These are phyloP conservation scores for Coleophora deauratella DNA, from an alignment of 2,888 invertebrate genomes.

Conservation along the genomic window DNA sequence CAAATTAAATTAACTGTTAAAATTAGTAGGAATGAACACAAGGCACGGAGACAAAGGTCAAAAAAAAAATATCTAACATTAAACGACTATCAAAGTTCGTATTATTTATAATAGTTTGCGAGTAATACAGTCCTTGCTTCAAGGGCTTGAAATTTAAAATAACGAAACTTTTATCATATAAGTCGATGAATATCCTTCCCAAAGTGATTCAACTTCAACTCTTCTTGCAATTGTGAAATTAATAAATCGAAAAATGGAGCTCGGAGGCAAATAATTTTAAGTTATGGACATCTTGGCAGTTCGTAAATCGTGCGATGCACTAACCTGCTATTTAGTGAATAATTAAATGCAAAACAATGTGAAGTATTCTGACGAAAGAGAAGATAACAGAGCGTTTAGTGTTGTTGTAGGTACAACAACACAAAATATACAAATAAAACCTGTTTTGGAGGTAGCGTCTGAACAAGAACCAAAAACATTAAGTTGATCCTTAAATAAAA, in stretches of 20 bases:
- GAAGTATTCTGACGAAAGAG: constrained; percentile 51
- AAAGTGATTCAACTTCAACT: no score
- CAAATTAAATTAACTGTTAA: not conserved
- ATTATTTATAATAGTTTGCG: no score
- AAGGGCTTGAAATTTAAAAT: no score
- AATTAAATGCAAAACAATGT: constrained; percentile 49
- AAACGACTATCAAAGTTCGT: no score
- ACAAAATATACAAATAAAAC: constrained; percentile 33
- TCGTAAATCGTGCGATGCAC: constrained; percentile 43
- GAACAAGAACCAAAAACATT: constrained; percentile 21
- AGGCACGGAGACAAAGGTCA: no score
- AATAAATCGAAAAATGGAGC: constrained; percentile 38
- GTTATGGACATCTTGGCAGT: constrained; percentile 41
- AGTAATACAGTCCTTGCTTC: no score
- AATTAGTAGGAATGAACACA: not conserved
- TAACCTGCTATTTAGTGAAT: constrained; percentile 24
- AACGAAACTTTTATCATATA: no score
- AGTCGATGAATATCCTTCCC: no score
- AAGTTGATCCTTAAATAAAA: no score
- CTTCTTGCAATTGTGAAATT: constrained; percentile 29
- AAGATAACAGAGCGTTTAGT: constrained; percentile 45
- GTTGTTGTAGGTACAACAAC: constrained; percentile 40
- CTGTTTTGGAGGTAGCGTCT: constrained; percentile 42
- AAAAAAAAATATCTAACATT: no score
- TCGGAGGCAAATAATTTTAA: constrained; percentile 24